Base-by-base conservation (phyloP, 2,888 invertebrate genomes). In the Agonum fuliginosum region DNA sequence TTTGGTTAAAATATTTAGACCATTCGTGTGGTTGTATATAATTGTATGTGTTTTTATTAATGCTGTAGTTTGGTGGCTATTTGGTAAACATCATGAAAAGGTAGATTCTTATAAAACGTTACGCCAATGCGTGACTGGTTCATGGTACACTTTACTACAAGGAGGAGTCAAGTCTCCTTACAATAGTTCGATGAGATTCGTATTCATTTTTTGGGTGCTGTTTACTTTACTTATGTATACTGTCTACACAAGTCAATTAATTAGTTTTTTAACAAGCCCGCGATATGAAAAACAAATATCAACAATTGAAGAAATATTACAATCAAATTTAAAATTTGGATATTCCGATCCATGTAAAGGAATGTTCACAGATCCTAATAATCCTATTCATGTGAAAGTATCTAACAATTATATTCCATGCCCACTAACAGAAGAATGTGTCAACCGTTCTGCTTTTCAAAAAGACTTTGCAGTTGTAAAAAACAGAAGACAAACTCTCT, bases 401-500 rank as follows among this genome's bases (percentile, higher is more conserved):
- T 74, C 71, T 10, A 71, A 80, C 10, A 80, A 78, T 4, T 80
- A 79, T 80, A 74, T 62, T 5, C 4, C 14, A n/a, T 82, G 82
- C 58, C 78, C 81, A 1, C 30, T 81, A 19, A 43, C 77, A n/a
- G 79, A 77, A 70, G 58, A 76, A 22, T 82, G 82, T 54, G 19
- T 80, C 1, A 81, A 81, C 14, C 62, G 78, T 30, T 81, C 80
- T 6, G 81, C 82, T 8, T 51, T 73, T 34, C 5, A 79, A 14
- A 71, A 80, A 51, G 78, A 82, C 74, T 81, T 82, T 62, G 80
- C 80, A 0, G 78, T 79, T 2, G 65, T 80, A 6, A 81, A 80
- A 69, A 81, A 79, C 54, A 73, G 65, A 4, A 70, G 79, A 27
- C 80, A 81, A 70, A 72, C 79, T 22, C 76, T 71, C 20, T 82